Conservation (phyloP, 23 tunicate species). For the Trididemnum nubilum region DNA sequence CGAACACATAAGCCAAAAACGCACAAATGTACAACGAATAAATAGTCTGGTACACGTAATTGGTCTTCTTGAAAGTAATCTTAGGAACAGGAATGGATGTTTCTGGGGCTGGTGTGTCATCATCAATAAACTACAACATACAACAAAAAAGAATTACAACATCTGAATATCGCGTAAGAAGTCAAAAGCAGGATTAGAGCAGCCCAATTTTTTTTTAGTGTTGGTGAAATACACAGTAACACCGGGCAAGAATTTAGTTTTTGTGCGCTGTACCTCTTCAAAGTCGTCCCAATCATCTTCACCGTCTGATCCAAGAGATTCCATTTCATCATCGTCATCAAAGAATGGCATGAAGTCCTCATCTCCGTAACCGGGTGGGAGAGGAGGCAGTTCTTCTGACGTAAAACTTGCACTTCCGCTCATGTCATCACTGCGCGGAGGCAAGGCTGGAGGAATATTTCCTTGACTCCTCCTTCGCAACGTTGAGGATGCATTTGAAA, state of each 20-base stretch:
- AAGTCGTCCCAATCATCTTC: conserved; percentile 89
- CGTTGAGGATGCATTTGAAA: neutral
- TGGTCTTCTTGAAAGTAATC: conserved; percentile 63
- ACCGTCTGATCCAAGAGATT: conserved; percentile 61
- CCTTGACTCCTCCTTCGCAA: neutral
- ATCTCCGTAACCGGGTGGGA: neutral
- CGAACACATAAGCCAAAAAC: conserved; percentile 94
- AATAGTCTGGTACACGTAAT: conserved; percentile 75
- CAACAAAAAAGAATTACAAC: neutral
- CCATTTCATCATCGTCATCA: conserved; percentile 6
- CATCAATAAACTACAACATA: conserved; percentile 73
- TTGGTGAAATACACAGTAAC: too few species aligned
- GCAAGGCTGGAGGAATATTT: neutral
- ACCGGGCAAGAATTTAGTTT: neutral
- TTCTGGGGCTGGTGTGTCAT: conserved; percentile 98
- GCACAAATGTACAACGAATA: conserved; percentile 70
- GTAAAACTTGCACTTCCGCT: neutral
- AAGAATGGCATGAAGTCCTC: neutral
- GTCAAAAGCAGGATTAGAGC: too few species aligned
- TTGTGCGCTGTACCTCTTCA: conserved; percentile 56
- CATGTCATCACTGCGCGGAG: neutral
- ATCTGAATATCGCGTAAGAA: neutral
- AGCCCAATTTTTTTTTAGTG: too few species aligned
- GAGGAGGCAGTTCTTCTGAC: neutral
- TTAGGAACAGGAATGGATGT: conserved; percentile 95